Conservation (phyloP, 2,888 invertebrate species). For the Incurvaria masculella region DNA sequence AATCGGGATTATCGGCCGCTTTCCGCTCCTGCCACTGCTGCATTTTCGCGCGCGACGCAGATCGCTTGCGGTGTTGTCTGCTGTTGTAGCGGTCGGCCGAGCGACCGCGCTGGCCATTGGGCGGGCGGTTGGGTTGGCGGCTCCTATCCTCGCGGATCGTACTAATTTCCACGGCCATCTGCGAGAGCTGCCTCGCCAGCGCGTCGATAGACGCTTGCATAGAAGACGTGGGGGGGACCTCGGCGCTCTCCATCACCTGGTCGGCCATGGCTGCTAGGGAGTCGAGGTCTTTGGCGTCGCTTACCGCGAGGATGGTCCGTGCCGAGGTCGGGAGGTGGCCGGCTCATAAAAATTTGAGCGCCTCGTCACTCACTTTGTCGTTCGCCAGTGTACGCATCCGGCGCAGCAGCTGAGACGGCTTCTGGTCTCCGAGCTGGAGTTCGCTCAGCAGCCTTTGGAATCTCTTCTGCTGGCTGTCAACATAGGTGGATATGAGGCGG, state of each 20-base stretch:
- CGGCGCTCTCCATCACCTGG: not conserved
- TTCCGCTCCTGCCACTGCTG: conserved; percentile 1
- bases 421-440: conserved; percentile 4
- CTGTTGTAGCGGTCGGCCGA: no score
- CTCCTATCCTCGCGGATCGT: no score
- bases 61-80: not conserved
- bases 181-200: no score
- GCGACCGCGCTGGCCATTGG: no score
- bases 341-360: not conserved
- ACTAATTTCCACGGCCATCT: no score
- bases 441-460: conserved; percentile 4
- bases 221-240: no score
- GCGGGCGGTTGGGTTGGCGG: no score
- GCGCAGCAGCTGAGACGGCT: conserved; percentile 4
- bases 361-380: not conserved
- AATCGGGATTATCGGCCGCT: not conserved
- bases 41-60: not conserved
- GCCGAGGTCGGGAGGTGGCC: not conserved
- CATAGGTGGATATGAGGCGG: conserved; percentile 3
- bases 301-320: not conserved
- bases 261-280: not conserved
- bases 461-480: conserved; percentile 11
- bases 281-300: not conserved
- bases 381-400: not conserved
- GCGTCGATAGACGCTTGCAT: no score